Evolutionary conservation across 2,888 invertebrate species (phyloP), one percentile per base, ranked within the genome.

Genomic region (Teinopalpus imperialis): DNA sequence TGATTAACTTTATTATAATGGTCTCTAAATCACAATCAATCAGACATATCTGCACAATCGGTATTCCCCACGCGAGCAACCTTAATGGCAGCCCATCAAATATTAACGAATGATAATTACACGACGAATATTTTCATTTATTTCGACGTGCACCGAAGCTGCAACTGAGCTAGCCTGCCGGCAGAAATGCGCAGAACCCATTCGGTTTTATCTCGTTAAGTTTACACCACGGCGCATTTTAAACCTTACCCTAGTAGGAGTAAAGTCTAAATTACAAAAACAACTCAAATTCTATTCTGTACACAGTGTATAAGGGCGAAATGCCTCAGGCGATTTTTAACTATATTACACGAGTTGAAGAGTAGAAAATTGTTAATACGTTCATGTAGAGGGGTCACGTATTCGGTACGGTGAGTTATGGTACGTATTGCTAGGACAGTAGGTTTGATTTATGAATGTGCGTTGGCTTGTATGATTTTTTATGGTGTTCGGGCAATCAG

Each of bases 171-270:
- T 53, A 69, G 63, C 68, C 74, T 72, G 59, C 72, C 78, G 66
- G 75, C 70, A 78, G 72, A 83, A 81, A 82, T 82, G 82, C 82
- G 82, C 81, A 82, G 83, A 81, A 85, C 82, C 78, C 81, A 83
- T 83, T 83, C 74, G 69, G 74, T 75, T 81, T 83, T 83, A 83
- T 82, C 81, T 81, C 73, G 68, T 76, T 76, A 76, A 65, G 59
- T 54, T 48, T 9, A 23, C 7, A 13, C 3, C 2, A 9, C 59
- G 53, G 34, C 8, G 53, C 5, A 68, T 66, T 66, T 54, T 46
- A 41, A 35, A 59, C 65, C 60, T 58, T 75, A 49, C 32, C 1
- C 0, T 1, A 2, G 1, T 1, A 1, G 0, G 0, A 1, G 41
- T 65, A 78, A 45, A 54, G 70, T 54, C 31, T 40, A 66, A 59